Evolutionary conservation across 2,888 invertebrate genomes (phyloP), one percentile per base, ranked within the genome.

Genomic region (Dolichomitus sp.): DNA sequence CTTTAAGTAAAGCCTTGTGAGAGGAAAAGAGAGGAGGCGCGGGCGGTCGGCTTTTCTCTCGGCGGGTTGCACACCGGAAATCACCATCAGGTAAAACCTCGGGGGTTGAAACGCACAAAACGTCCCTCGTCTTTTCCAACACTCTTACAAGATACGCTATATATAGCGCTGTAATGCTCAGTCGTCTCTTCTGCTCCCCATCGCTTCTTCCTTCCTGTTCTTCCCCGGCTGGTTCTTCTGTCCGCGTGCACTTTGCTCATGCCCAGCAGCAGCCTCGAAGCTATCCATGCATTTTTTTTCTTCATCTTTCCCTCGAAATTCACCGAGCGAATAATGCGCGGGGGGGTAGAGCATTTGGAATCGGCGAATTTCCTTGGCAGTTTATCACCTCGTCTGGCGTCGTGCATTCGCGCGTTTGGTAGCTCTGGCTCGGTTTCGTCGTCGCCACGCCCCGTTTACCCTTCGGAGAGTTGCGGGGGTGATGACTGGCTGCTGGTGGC

Each of bases 361-460:
- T 82, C 78, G 80, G 81, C 72, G 83, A 85, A 81, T 84, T 81
- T 84, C 80, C 83, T 85, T 77, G 81, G 84, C 84, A 85, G 81
- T 86, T 86, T 86, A 86, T 86, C 83, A 86, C 84, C 78, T 86
- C 82, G 81, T 82, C 74, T 72, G 80, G 54, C 65, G 68, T 69
- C 80, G 72, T 76, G 78, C 74, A 70, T 74, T 74, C 70, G 66
- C 40, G 69, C 48, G 68, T 68, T 65, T 2, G 45, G 27, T 45
- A 14, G 65, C 59, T 57, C 45, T 72, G 72, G 59, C 73, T 75
- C 70, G 76, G 76, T 76, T 76, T 76, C 59, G 76, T 23, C 79
- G 78, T 75, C 68, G 79, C 84, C 86, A 85, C 86, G 84, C 85
- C 86, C 86, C 77, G 82, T 85, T 86, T 83, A 83, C 83, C 83